Evolutionary conservation across 2,888 invertebrate species (phyloP).

Genomic region (Tiliacea aurago): DNA sequence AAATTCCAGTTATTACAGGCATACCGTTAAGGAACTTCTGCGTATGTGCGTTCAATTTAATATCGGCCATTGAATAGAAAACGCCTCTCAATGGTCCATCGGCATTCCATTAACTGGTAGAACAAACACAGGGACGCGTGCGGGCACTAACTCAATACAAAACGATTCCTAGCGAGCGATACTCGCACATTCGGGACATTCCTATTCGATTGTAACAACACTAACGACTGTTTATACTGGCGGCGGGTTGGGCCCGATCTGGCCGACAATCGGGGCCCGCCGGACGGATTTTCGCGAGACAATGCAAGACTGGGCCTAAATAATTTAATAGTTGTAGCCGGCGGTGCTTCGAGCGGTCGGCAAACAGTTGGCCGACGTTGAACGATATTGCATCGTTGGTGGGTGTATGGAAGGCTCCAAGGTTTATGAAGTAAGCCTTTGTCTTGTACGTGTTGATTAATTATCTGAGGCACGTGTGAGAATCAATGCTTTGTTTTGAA

Average conservation of each 20-base stretch:
- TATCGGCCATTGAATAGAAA: constrained; percentile 85
- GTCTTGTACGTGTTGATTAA: constrained; percentile 63
- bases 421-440: constrained; percentile 63
- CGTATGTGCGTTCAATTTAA: constrained; percentile 80
- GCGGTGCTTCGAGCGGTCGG: constrained; percentile 78
- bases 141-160: constrained; percentile 84
- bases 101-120: constrained; percentile 88
- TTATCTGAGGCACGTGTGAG: constrained; percentile 52
- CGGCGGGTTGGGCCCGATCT: constrained; percentile 72
- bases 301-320: constrained; percentile 87
- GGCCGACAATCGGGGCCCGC: constrained; percentile 70
- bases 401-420: constrained; percentile 49
- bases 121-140: constrained; percentile 85
- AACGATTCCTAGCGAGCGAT: constrained; percentile 83
- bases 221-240: constrained; percentile 87
- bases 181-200: constrained; percentile 79
- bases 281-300: constrained; percentile 85
- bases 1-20: constrained; percentile 76
- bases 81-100: constrained; percentile 86
- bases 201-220: constrained; percentile 81
- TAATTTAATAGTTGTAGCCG: constrained; percentile 87
- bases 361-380: constrained; percentile 76
- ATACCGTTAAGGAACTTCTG: constrained; percentile 75
- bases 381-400: constrained; percentile 60
- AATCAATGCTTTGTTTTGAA: constrained; percentile 47